Percentiles rank a stretch among this genome's conserved stretches.
Conservation (phyloP, 2,797 vertebrate species). For the Danionella dracula region DNA sequence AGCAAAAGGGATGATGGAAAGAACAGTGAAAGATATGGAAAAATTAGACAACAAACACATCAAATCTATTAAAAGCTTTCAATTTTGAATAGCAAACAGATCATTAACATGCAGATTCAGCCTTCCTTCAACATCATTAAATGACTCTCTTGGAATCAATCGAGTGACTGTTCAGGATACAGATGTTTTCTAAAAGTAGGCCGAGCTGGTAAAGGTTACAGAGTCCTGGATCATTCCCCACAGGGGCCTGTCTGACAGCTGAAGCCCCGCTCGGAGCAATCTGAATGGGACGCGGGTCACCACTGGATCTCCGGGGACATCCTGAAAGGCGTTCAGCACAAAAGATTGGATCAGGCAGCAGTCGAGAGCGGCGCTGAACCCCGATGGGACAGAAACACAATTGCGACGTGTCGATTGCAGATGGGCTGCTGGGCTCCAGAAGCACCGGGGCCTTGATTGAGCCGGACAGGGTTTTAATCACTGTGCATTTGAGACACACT, state of each 20-base stretch:
- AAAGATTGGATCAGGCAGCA: constrained; percentile 85
- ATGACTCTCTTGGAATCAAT: constrained; percentile 31
- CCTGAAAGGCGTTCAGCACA: constrained; percentile 75
- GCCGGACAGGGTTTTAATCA: constrained; percentile 69
- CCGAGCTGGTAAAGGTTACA: constrained; percentile 19
- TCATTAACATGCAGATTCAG: constrained; percentile 31
- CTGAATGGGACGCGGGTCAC: constrained; percentile 81
- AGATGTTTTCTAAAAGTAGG: constrained; percentile 13
- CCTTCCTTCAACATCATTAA: constrained; percentile 21
- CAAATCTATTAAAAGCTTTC: not conserved
- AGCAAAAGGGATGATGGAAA: too few species aligned
- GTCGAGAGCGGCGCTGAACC: constrained; percentile 25
- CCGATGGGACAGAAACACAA: constrained; percentile 50
- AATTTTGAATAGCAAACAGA: constrained; percentile 1
- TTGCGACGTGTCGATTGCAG: constrained; percentile 37
- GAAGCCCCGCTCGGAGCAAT: constrained; percentile 74
- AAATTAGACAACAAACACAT: too few species aligned
- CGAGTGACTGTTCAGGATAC: not conserved
- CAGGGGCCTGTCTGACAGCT: constrained; percentile 44
- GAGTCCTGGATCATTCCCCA: constrained; percentile 76
- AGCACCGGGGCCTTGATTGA: constrained; percentile 51
- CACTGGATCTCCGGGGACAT: constrained; percentile 71
- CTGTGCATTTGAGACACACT: constrained; percentile 51
- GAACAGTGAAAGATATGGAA: too few species aligned
- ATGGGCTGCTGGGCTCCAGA: constrained; percentile 47